A percentile compares a stretch with the other conserved stretches of the same genome.
Evolutionary conservation across 2,888 invertebrate species (phyloP).

Genomic region (Limnephilus lunatus): DNA sequence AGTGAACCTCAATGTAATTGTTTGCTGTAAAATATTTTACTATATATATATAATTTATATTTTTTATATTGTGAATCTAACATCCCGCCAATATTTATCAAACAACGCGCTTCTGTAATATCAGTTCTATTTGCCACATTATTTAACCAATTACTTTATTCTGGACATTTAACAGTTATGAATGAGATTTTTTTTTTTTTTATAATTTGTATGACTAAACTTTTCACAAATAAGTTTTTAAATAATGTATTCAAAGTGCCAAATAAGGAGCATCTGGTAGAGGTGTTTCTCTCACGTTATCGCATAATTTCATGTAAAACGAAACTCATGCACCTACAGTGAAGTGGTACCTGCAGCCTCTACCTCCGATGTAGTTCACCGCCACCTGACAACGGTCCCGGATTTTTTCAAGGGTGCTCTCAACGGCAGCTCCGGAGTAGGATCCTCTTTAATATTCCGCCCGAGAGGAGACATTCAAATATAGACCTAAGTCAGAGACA

Average conservation of each 20-base stretch:
- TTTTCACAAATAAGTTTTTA: too few relatives aligned
- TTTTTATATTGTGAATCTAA: too few relatives aligned
- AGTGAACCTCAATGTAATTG: too few relatives aligned
- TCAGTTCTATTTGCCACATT: too few relatives aligned
- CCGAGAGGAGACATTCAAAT: neutral
- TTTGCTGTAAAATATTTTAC: too few relatives aligned
- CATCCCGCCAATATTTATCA: too few relatives aligned
- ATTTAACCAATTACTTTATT: too few relatives aligned
- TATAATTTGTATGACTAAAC: too few relatives aligned
- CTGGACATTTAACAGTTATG: too few relatives aligned
- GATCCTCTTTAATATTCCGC: slow-evolving; percentile 2
- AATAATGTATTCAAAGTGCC: neutral
- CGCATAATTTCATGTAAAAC: neutral
- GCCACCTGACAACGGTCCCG: neutral
- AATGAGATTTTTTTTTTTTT: too few relatives aligned
- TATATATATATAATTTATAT: too few relatives aligned
- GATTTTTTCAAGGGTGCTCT: neutral
- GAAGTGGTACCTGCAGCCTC: neutral
- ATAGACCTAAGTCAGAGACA: neutral
- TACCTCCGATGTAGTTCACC: neutral
- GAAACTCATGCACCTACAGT: neutral
- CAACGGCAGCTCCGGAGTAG: neutral
- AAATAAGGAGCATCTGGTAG: neutral
- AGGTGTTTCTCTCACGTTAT: neutral
- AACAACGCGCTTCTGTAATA: too few relatives aligned